Conservation (phyloP, 2,113 vertebrate species). For the Platysternon megacephalum region DNA sequence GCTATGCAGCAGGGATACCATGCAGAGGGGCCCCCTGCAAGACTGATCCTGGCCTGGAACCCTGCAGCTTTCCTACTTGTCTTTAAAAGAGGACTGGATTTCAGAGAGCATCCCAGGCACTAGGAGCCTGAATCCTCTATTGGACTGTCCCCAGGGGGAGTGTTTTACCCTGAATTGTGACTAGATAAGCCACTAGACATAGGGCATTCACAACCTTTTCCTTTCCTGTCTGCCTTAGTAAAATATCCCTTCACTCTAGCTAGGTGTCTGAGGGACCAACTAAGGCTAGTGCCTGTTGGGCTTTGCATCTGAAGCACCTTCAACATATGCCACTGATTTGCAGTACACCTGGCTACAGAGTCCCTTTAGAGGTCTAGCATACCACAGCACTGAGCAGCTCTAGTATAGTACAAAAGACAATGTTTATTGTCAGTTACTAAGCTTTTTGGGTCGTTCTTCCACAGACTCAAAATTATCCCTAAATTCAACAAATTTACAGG, state of each 20-base stretch:
- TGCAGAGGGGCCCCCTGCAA: background rate
- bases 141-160: background rate
- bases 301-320: background rate
- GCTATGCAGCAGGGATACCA: background rate
- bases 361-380: background rate
- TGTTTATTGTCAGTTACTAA: background rate
- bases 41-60: background rate
- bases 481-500: background rate
- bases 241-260: too few species aligned
- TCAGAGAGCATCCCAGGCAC: background rate
- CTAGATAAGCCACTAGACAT: background rate
- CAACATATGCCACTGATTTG: background rate
- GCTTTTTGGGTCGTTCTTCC: background rate
- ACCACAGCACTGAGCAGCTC: background rate
- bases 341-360: background rate
- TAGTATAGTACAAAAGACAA: background rate
- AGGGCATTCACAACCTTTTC: background rate
- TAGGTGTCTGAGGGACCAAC: background rate
- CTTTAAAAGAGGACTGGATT: background rate
- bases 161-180: background rate
- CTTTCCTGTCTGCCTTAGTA: background rate
- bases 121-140: background rate
- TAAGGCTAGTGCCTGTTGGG: background rate
- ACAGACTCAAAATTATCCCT: background rate
- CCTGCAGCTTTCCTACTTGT: accelerated